phyloP scores from a whole-genome alignment of 2,797 vertebrate genomes.

The Tragopan temminckii region DNA sequence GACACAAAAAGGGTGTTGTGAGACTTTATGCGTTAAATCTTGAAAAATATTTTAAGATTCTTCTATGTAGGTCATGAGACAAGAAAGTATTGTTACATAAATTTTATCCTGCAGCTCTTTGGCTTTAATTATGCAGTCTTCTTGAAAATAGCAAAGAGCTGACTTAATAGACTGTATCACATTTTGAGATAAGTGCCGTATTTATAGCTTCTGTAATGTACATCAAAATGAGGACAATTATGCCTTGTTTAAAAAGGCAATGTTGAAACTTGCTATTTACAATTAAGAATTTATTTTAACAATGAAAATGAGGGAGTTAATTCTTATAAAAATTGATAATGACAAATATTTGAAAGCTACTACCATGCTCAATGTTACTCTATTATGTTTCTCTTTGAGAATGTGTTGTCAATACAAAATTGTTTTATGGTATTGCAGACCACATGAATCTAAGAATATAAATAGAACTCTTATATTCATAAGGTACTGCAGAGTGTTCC shows the following conservation, averaged over 20 bases:
- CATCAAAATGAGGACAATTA: conserved; percentile 21
- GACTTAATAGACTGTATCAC: conserved; percentile 51
- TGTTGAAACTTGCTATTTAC: not conserved
- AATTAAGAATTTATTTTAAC: conserved; percentile 18
- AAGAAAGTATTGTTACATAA: conserved; percentile 48
- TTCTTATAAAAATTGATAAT: not conserved
- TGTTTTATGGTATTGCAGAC: not conserved
- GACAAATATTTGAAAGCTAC: not conserved
- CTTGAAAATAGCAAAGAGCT: conserved; percentile 31
- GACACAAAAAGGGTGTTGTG: not conserved
- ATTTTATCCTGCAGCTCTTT: conserved; percentile 62
- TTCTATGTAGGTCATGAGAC: conserved; percentile 19
- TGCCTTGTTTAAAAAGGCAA: not conserved
- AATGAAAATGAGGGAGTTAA: not conserved
- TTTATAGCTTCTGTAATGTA: conserved; percentile 46
- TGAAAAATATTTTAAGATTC: conserved; percentile 28
- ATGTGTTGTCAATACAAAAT: not conserved
- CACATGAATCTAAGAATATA: not conserved
- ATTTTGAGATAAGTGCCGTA: conserved; percentile 56
- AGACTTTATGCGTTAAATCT: not conserved
- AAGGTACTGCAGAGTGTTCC: not conserved
- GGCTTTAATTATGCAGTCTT: conserved; percentile 61
- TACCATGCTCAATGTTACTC: not conserved
- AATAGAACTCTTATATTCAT: not conserved
- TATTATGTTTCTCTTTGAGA: not conserved